Conservation (phyloP, 1,140 invertebrate species). For the Trachymyrmex cornetzi region DNA sequence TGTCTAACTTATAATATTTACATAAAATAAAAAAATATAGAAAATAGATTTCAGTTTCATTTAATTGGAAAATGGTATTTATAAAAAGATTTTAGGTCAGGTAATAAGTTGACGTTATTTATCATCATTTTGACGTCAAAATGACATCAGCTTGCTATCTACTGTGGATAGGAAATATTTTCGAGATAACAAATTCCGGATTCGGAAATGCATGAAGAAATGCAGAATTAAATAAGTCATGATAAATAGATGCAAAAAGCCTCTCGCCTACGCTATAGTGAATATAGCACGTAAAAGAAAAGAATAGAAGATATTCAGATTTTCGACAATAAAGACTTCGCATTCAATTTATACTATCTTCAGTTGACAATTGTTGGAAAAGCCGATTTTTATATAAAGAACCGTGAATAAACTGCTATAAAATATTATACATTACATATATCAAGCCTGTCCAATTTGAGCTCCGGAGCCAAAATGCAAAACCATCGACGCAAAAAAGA, state of each 20-base stretch:
- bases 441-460: too few species aligned
- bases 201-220: neutral
- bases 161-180: neutral
- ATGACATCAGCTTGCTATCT: too few species aligned
- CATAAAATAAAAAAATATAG: neutral
- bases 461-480: too few species aligned
- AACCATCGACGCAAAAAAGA: too few species aligned
- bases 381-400: neutral
- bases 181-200: neutral
- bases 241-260: neutral
- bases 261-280: neutral
- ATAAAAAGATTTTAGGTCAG: too few species aligned
- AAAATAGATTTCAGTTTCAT: neutral
- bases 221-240: neutral
- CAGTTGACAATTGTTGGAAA: neutral
- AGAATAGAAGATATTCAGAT: constrained; percentile 14
- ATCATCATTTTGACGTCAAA: too few species aligned
- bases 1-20: neutral
- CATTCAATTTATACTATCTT: neutral
- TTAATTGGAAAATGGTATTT: neutral
- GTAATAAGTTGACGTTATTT: too few species aligned
- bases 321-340: neutral
- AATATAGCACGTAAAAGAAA: neutral
- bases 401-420: neutral
- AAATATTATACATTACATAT: neutral